phyloP scores from a whole-genome alignment of 2,113 vertebrate species.

The Nothoprocta perdicaria region DNA sequence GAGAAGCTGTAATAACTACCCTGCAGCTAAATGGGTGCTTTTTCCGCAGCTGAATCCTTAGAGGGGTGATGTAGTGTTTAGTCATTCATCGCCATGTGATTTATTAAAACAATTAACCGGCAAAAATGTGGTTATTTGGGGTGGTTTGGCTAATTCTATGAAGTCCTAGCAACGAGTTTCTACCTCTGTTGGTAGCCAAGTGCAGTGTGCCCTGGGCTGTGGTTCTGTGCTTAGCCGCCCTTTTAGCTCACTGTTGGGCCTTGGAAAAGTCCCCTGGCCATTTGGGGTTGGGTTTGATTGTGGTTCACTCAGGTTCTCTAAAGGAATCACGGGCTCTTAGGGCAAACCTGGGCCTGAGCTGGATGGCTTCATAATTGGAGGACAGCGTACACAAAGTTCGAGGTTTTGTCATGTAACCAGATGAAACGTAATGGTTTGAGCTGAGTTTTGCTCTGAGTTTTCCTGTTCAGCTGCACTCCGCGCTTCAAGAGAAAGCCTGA shows the following conservation, averaged over 20 bases:
- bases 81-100: conserved; percentile 64
- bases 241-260: conserved; percentile 1
- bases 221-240: conserved; percentile 1
- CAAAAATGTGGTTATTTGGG: conserved; percentile 54
- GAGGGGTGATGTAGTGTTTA: conserved; percentile 63
- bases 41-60: conserved; percentile 66
- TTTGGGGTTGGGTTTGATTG: neutral
- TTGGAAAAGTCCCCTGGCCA: neutral
- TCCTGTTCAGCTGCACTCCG: conserved; percentile 16
- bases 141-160: conserved; percentile 12
- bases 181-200: neutral
- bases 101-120: conserved; percentile 70
- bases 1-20: conserved; percentile 63
- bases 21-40: conserved; percentile 54
- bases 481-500: neutral
- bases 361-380: conserved; percentile 57
- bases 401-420: conserved; percentile 63
- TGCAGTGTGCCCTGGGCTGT: conserved; percentile 8
- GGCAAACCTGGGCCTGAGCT: conserved; percentile 12
- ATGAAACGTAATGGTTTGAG: conserved; percentile 51
- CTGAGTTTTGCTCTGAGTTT: conserved; percentile 50
- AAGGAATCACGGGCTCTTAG: neutral
- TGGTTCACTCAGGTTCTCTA: neutral
- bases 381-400: conserved; percentile 21
- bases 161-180: conserved; percentile 17